These are phyloP conservation scores for Cinara cedri DNA, from an alignment of 2,888 invertebrate species.

Conservation along the genomic window DNA sequence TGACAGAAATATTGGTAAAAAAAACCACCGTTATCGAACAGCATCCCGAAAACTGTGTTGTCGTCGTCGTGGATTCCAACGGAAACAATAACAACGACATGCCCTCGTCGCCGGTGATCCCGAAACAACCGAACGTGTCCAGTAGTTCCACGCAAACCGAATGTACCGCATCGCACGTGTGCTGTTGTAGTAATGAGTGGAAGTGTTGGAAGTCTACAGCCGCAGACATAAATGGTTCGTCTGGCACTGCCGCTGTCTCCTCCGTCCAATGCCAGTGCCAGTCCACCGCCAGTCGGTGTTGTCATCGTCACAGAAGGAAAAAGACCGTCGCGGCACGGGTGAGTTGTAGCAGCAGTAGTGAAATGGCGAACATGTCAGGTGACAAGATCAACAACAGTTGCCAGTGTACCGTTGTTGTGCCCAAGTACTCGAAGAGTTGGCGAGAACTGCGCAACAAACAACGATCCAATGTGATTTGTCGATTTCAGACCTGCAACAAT, in stretches of 20 bases:
- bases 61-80: constrained; percentile 18
- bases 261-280: constrained; percentile 9
- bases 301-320: constrained; percentile 31
- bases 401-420: not conserved
- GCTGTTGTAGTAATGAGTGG: constrained; percentile 47
- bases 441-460: constrained; percentile 36
- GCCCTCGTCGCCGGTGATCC: no score
- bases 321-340: not conserved
- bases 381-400: not conserved
- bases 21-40: not conserved
- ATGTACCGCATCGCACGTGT: not conserved
- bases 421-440: constrained; percentile 43
- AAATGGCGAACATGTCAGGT: not conserved
- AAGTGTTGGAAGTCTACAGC: constrained; percentile 30
- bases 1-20: constrained; percentile 42
- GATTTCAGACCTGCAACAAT: constrained; percentile 21
- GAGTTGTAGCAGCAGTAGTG: not conserved
- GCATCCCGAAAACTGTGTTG: not conserved
- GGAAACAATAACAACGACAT: not conserved
- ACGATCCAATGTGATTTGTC: constrained; percentile 25
- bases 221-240: not conserved
- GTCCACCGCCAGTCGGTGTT: not conserved
- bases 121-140: constrained; percentile 30
- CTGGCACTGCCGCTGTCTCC: not conserved
- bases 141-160: constrained; percentile 49